Conservation (phyloP, 1,140 invertebrate species). For the Tetragonula clypearis region DNA sequence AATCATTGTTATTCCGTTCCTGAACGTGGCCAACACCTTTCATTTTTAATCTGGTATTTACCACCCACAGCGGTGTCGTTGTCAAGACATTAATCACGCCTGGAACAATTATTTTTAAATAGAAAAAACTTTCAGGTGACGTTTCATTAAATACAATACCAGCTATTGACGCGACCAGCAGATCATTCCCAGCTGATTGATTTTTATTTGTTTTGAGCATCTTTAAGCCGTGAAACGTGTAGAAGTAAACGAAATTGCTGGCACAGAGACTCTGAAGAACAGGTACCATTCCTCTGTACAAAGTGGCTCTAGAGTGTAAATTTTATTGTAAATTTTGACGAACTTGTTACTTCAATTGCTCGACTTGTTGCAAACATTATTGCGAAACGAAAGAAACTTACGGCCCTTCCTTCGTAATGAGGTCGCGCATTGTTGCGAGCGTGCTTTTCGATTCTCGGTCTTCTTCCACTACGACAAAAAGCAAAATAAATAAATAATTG, state of each 20-base stretch:
- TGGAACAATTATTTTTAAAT: slow-evolving; percentile 66
- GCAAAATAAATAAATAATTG: slow-evolving; percentile 7
- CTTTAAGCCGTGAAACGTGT: slow-evolving; percentile 93
- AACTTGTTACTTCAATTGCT: neutral
- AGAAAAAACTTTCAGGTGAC: no score
- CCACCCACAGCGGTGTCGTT: slow-evolving; percentile 95
- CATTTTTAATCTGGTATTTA: slow-evolving; percentile 93
- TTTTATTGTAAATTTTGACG: no score
- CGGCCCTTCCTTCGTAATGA: slow-evolving; percentile 88
- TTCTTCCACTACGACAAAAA: slow-evolving; percentile 85
- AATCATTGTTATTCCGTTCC: slow-evolving; percentile 72
- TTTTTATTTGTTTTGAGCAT: slow-evolving; percentile 80
- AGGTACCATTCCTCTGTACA: slow-evolving; percentile 92
- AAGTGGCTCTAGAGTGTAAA: slow-evolving; percentile 45
- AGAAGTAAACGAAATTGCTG: slow-evolving; percentile 97
- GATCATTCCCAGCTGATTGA: slow-evolving; percentile 86
- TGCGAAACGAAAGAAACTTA: slow-evolving; percentile 77
- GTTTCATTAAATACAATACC: slow-evolving; percentile 78
- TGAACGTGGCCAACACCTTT: slow-evolving; percentile 79
- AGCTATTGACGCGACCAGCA: slow-evolving; percentile 90
- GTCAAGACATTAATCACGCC: slow-evolving; percentile 91
- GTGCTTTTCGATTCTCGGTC: slow-evolving; percentile 84
- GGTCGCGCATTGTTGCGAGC: slow-evolving; percentile 83
- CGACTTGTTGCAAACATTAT: neutral
- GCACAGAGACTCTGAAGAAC: slow-evolving; percentile 91